Evolutionary conservation across 2,888 invertebrate genomes (phyloP), one percentile per base, ranked within the genome.

Genomic region (Sialis lutaria): DNA sequence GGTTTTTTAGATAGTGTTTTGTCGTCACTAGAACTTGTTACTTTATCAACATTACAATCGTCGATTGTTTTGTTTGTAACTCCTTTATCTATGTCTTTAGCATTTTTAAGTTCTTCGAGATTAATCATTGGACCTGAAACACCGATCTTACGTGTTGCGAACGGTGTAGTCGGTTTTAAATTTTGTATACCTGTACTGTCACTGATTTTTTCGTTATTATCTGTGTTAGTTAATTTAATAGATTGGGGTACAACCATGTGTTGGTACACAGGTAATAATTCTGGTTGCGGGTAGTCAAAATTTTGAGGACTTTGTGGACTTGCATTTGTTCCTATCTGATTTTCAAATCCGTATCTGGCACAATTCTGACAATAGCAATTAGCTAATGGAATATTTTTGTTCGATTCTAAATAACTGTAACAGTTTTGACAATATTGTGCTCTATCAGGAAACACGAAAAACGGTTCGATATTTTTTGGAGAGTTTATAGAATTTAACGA

Each of bases 11-110:
- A 33, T 2, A 35, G 5, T n/a, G 35, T 30, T 42, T 42, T 47
- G 13, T 47, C 47, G 30, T 47, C 47, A 9, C 47, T 47, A 22
- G 42, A 42, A 42, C 47, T 47, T 1, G 44, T 44, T 31, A 42
- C n/a, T 42, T 47, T 47, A 35, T 47, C 47, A 22, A 47, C 13
- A 7, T 42, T 47, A 2, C 32, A 31, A 6, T 47, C 47, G 12
- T 47, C 47, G 7, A 42, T 47, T 7, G 13, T 42, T 8, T 41
- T 30, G 13, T 41, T n/a, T 35, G 35, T 4, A 13, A 22, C n/a
- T 41, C 41, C 9, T 22, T 22, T 22, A 41, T 22, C 22, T 22
- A 22, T 22, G 22, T 22, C 22, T 2, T 22, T 22, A 22, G 22
- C 22, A 22, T 22, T 22, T 22, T 22, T 22, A 22, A 22, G 22